Base-by-base conservation (phyloP, 2,888 invertebrate species). In the Scaptomyza flava region DNA sequence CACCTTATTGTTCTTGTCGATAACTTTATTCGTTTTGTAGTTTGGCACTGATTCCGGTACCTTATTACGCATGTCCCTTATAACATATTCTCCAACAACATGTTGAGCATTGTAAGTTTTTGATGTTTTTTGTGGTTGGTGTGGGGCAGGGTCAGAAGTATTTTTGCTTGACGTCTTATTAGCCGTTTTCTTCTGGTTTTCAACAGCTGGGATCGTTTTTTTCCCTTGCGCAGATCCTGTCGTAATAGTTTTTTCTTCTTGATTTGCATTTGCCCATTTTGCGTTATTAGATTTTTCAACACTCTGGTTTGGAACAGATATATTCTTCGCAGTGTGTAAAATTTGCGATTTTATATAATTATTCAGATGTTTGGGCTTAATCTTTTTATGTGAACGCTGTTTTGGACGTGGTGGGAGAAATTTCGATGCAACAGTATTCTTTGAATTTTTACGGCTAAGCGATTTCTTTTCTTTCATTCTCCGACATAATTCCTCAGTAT, bases 401-500 rank as follows among this genome's bases (percentile, higher is more conserved):
- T 5, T 30, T 9, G 4, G 20, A 17, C 17, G 17, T 17, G 17
- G 17, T 17, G 17, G 17, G 17, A 17, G 9, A 6, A 12, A 14
- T 58, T 9, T 38, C 2, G 34, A 36, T 12, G 1, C 8, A 6
- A 11, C 1, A 5, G 2, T 9, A 7, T 20, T 30, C n/a, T 38
- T 31, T 6, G 27, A 27, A 27, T 27, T 27, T 20, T 27, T 4
- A 48, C 17, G 6, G 7, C 17, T 12, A 7, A 6, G 5, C 7
- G 11, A 11, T 9, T 33, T 3, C 1, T 43, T n/a, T 5, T 48
- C 0, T 3, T 34, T 12, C 33, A 33, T 8, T 6, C 43, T 41
- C 1, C 57, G 48, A 30, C 61, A 70, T 1, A 52, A 50, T 0
- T 43, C 45, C 0, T 69, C 6, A 0, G 72, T 80, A 30, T 78